Percentiles rank a stretch among this genome's conserved stretches.
phyloP scores from a whole-genome alignment of 2,113 vertebrate genomes.

The Amblyopsis rosae region DNA sequence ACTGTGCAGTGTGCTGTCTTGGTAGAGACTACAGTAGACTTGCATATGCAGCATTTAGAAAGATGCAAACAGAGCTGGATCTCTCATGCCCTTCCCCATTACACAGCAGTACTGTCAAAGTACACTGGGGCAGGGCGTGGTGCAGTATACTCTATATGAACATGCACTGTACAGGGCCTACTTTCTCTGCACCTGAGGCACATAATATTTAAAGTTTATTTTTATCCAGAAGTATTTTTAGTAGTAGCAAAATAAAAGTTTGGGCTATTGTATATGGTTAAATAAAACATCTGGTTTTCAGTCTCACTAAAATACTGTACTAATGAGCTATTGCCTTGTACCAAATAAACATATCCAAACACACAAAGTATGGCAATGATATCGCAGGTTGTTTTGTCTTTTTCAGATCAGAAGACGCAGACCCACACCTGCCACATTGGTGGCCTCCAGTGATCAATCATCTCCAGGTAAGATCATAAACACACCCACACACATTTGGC shows the following conservation, averaged over 20 bases:
- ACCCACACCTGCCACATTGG: constrained; percentile 89
- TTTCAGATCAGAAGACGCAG: constrained; percentile 88
- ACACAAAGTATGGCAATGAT: background rate
- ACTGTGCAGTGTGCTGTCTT: background rate
- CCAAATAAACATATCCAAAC: background rate
- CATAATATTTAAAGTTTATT: too few species aligned
- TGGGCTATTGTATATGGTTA: too few species aligned
- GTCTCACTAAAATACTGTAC: too few species aligned
- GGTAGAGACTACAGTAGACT: constrained; percentile 3
- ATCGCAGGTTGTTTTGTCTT: constrained; percentile 3
- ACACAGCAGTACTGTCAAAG: constrained; percentile 45
- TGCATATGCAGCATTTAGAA: constrained; percentile 39
- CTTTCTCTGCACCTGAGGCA: constrained; percentile 2
- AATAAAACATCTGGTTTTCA: too few species aligned
- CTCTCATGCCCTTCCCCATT: constrained; percentile 15
- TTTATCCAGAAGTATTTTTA: too few species aligned
- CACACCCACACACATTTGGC: background rate
- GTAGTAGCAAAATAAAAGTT: too few species aligned
- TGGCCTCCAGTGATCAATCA: constrained; percentile 91
- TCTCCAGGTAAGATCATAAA: constrained; percentile 82
- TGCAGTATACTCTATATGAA: background rate
- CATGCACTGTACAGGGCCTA: background rate
- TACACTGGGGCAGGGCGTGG: background rate
- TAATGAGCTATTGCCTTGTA: background rate
- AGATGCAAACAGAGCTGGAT: constrained; percentile 23